These are phyloP conservation scores for Drosophila paramelanica DNA, from an alignment of 2,888 invertebrate genomes.

Conservation along the genomic window DNA sequence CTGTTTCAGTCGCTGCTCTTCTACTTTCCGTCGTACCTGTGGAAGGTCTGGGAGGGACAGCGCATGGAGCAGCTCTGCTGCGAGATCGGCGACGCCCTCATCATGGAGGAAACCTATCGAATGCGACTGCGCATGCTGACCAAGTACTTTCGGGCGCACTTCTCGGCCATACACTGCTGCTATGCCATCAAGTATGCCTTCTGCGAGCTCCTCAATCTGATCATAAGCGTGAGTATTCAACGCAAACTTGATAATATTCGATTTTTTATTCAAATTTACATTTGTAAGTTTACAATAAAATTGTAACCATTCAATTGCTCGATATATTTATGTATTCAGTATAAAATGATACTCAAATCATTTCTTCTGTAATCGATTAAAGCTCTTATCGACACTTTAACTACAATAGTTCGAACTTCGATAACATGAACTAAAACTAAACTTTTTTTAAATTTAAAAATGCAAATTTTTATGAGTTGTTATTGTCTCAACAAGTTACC, in stretches of 20 bases:
- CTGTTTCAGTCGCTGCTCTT: constrained; percentile 79
- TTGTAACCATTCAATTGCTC: neutral
- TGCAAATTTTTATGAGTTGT: too few relatives aligned
- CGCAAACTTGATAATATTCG: too few relatives aligned
- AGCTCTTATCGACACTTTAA: too few relatives aligned
- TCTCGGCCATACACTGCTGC: constrained; percentile 69
- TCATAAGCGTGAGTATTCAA: constrained; percentile 88
- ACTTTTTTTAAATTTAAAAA: too few relatives aligned
- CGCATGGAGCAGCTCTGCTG: constrained; percentile 81
- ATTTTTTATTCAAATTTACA: too few relatives aligned
- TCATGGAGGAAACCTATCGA: constrained; percentile 58
- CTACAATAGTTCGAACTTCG: too few relatives aligned
- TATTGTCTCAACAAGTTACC: too few relatives aligned
- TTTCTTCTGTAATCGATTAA: too few relatives aligned
- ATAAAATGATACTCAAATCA: too few relatives aligned
- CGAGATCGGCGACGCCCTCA: constrained; percentile 68
- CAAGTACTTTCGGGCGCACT: constrained; percentile 71
- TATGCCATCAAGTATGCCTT: constrained; percentile 89
- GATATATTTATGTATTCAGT: too few relatives aligned
- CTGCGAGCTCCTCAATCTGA: constrained; percentile 90
- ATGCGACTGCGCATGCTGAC: constrained; percentile 61
- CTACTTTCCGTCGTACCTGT: constrained; percentile 78
- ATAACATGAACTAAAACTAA: too few relatives aligned
- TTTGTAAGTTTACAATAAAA: too few relatives aligned
- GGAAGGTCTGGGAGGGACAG: constrained; percentile 85